phyloP scores from a whole-genome alignment of 2,113 vertebrate species.

The Grantiella picta region DNA sequence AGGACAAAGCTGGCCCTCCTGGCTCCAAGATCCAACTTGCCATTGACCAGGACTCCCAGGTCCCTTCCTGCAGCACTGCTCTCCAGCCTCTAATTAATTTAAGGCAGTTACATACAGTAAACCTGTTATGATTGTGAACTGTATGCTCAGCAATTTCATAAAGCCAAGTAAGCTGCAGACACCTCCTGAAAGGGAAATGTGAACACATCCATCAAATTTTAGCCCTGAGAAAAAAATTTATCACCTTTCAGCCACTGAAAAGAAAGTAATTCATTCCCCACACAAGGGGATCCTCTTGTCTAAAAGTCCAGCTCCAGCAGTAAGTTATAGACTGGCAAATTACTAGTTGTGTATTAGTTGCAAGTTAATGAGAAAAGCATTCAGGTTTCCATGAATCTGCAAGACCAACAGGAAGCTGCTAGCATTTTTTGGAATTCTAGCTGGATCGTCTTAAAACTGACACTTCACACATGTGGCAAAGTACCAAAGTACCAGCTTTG shows the following conservation, averaged over 20 bases:
- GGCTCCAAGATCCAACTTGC: not conserved
- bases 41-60: not conserved
- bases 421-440: not conserved
- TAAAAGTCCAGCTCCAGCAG: not conserved
- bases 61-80: not conserved
- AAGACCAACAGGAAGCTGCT: accelerated
- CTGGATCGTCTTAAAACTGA: not conserved
- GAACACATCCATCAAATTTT: not conserved
- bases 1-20: not conserved
- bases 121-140: not conserved
- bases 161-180: not conserved
- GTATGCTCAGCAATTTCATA: not conserved
- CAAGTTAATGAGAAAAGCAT: not conserved
- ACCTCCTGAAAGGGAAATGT: not conserved
- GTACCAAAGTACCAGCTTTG: too few species aligned
- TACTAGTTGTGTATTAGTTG: not conserved
- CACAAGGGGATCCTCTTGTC: not conserved
- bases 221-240: not conserved
- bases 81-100: not conserved
- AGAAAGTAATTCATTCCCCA: not conserved
- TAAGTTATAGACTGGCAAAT: not conserved
- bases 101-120: not conserved
- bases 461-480: not conserved
- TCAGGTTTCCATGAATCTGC: not conserved
- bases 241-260: not conserved